Conservation (phyloP, 2,888 invertebrate species). For the Hipparchia sbordonii region DNA sequence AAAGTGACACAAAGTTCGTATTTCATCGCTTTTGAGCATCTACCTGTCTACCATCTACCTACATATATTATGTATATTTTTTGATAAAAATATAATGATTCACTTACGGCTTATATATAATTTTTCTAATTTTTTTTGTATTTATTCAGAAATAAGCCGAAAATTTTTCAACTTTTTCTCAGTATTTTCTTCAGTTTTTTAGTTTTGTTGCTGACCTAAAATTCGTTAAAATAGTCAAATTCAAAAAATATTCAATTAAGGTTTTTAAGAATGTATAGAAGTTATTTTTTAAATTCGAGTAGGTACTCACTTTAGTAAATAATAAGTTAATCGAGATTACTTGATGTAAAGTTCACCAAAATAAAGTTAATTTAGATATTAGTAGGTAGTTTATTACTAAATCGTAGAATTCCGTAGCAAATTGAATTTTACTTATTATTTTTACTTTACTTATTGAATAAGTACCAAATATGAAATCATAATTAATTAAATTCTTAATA, state of each 20-base stretch:
- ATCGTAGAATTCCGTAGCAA: neutral
- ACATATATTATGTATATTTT: too few species aligned
- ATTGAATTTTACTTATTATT: neutral
- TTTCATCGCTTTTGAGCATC: too few species aligned
- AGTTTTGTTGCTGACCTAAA: too few species aligned
- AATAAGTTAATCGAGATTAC: neutral
- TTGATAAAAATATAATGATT: neutral
- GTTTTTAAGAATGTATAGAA: too few species aligned
- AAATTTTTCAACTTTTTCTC: too few species aligned
- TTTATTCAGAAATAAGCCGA: neutral
- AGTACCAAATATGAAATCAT: too few species aligned
- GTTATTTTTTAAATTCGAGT: too few species aligned
- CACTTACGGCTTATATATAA: neutral
- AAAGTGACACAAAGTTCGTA: neutral
- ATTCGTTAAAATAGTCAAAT: too few species aligned
- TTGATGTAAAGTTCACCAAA: neutral
- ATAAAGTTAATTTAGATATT: neutral
- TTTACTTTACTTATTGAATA: neutral
- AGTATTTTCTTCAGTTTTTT: too few species aligned
- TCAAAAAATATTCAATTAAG: too few species aligned
- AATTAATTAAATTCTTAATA: too few species aligned
- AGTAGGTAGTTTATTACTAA: neutral
- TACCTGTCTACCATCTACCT: too few species aligned
- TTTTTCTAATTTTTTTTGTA: neutral
- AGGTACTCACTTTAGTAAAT: neutral